These are phyloP conservation scores for Timandra comae DNA, from an alignment of 2,888 invertebrate genomes.

Conservation along the genomic window DNA sequence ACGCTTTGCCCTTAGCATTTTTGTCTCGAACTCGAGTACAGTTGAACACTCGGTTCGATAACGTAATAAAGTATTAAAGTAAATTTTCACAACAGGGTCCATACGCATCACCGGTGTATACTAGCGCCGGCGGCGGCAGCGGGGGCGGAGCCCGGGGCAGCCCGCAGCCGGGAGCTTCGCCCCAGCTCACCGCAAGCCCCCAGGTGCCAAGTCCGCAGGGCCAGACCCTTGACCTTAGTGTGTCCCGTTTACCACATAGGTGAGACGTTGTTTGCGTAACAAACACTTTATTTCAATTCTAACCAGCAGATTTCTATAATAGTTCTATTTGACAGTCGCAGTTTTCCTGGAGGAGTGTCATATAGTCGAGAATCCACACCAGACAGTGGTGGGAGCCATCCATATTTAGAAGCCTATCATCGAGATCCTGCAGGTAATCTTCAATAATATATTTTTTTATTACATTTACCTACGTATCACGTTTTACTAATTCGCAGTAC, in stretches of 20 bases:
- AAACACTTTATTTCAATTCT: too few species aligned
- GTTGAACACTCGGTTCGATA: background rate
- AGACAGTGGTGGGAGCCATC: slow-evolving; percentile 91
- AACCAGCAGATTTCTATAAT: too few species aligned
- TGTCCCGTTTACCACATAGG: slow-evolving; percentile 91
- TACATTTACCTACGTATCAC: background rate
- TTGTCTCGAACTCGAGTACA: too few species aligned
- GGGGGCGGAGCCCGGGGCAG: slow-evolving; percentile 85
- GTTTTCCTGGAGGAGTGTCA: slow-evolving; percentile 80
- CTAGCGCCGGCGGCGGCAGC: slow-evolving; percentile 83
- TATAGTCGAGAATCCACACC: slow-evolving; percentile 94
- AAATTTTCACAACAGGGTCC: slow-evolving; percentile 79
- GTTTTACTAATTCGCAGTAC: background rate
- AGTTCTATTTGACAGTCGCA: slow-evolving; percentile 69
- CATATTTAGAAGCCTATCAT: slow-evolving; percentile 88
- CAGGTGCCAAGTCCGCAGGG: slow-evolving; percentile 95
- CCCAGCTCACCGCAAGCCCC: slow-evolving; percentile 87
- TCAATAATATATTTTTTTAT: background rate
- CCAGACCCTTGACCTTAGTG: slow-evolving; percentile 92
- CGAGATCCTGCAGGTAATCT: slow-evolving; percentile 88
- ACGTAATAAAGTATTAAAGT: slow-evolving; percentile 22
- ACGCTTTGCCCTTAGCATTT: slow-evolving; percentile 7
- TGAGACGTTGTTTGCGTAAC: slow-evolving; percentile 51
- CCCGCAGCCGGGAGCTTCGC: slow-evolving; percentile 91
- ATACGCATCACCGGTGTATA: slow-evolving; percentile 86